These are phyloP conservation scores for Psilanteris sp. DNA, from an alignment of 1,140 invertebrate genomes.

Conservation along the genomic window DNA sequence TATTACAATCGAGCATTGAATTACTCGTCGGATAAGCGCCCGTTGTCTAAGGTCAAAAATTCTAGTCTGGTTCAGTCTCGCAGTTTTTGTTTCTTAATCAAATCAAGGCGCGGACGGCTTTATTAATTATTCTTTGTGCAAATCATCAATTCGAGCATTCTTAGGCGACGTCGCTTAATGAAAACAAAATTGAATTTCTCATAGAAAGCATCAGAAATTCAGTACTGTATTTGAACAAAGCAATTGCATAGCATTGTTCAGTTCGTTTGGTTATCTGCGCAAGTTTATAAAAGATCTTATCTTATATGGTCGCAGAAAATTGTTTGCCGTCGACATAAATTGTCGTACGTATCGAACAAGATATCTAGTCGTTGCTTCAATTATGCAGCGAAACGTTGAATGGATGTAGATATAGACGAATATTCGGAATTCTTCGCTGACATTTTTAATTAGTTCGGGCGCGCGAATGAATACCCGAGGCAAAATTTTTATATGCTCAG, in stretches of 20 bases:
- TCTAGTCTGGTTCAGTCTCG: no score
- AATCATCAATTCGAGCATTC: slow-evolving; percentile 22
- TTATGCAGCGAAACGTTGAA: slow-evolving; percentile 8
- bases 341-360: slow-evolving; percentile 38
- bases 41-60: no score
- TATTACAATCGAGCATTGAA: no score
- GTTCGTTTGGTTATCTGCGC: slow-evolving; percentile 40
- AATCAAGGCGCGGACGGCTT: no score
- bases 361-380: slow-evolving; percentile 36
- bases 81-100: no score
- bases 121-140: no score
- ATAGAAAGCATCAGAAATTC: slow-evolving; percentile 27
- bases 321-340: slow-evolving; percentile 43
- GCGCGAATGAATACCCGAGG: no score
- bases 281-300: slow-evolving; percentile 49
- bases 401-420: no score
- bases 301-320: slow-evolving; percentile 34
- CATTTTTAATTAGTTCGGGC: no score
- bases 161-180: slow-evolving; percentile 19
- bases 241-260: slow-evolving; percentile 38
- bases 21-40: no score
- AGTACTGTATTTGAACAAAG: slow-evolving; percentile 29
- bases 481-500: no score
- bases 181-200: slow-evolving; percentile 43
- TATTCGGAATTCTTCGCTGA: no score